Percentiles rank a stretch among this genome's conserved stretches.
phyloP scores from a whole-genome alignment of 2,888 invertebrate species.

The Eupithecia dodoneata region DNA sequence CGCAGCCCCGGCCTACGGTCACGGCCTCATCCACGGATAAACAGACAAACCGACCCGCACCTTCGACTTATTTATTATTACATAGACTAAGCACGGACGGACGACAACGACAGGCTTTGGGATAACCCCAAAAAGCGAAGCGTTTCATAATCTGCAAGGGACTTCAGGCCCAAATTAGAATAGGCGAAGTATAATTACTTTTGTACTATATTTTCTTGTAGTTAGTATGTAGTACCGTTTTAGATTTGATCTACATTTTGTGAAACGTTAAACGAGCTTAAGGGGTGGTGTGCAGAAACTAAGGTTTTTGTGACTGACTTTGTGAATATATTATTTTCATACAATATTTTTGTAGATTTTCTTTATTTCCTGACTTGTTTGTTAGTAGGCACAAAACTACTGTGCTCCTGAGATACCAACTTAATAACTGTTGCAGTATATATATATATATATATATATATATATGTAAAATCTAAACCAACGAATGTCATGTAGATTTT shows the following conservation, averaged over 20 bases:
- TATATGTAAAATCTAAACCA: not conserved
- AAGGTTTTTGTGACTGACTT: constrained; percentile 71
- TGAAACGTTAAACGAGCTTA: constrained; percentile 76
- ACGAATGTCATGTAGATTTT: not conserved
- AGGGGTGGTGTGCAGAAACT: constrained; percentile 67
- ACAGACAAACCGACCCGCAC: constrained; percentile 44
- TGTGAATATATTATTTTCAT: constrained; percentile 73
- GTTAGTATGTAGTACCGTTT: constrained; percentile 68
- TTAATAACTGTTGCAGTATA: not conserved
- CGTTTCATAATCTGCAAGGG: constrained; percentile 79
- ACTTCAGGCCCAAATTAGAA: constrained; percentile 67
- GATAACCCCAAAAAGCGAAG: constrained; percentile 53
- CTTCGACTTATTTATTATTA: constrained; percentile 72
- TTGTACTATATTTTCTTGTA: constrained; percentile 81
- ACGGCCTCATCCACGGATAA: constrained; percentile 71
- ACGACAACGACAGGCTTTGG: constrained; percentile 46
- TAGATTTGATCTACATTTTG: constrained; percentile 69
- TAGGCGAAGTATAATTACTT: constrained; percentile 55
- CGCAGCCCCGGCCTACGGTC: constrained; percentile 69
- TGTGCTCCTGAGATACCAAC: not conserved
- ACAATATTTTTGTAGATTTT: constrained; percentile 34
- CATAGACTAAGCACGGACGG: constrained; percentile 74
- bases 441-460: not conserved
- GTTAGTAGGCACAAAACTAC: not conserved
- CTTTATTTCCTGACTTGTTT: not conserved